Base-by-base conservation (phyloP, 2,888 invertebrate genomes). In the Phaonia tiefii region DNA sequence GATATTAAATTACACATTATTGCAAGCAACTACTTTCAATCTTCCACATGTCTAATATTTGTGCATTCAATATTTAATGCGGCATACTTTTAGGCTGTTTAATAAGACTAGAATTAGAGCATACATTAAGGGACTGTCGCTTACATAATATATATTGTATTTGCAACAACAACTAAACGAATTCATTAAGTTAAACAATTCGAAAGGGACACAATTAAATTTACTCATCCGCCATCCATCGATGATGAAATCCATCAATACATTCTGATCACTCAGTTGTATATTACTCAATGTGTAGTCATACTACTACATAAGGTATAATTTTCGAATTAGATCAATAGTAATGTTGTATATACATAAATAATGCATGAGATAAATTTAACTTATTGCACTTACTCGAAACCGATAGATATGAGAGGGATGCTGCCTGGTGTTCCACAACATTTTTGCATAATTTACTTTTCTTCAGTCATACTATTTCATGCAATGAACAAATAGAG, bases 301-400 rank as follows among this genome's bases (percentile, higher is more conserved):
- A 31, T 31, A 31, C 31, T 31, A 31, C 31, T 31, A 31, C 31
- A 31, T 31, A 31, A 8, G 8, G 31, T 31, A 8, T n/a, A n/a
- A n/a, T n/a, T n/a, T n/a, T n/a, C n/a, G n/a, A n/a, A n/a, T n/a
- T n/a, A n/a, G n/a, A n/a, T 3, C 31, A 31, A 3, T 31, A 31
- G 31, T 31, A 31, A 31, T 5, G 3, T 31, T 8, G 8, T 31
- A 31, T 31, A 25, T 13, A 17, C 26, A 65, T 65, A n/a, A 5
- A 46, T 65, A 46, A 65, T 65, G 25, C 26, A 46, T 46, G 26
- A 65, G n/a, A 5, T n/a, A 46, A 65, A 46, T 65, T 15, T 25
- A 65, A 65, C 65, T 65, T 65, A 46, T 65, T 46, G 65, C 65
- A 65, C 2, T 65, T 65, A 2, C 26, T 65, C 22, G 5, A 25